Base-by-base conservation (phyloP, 2,113 vertebrate species). In the Otocyon megalotis region DNA sequence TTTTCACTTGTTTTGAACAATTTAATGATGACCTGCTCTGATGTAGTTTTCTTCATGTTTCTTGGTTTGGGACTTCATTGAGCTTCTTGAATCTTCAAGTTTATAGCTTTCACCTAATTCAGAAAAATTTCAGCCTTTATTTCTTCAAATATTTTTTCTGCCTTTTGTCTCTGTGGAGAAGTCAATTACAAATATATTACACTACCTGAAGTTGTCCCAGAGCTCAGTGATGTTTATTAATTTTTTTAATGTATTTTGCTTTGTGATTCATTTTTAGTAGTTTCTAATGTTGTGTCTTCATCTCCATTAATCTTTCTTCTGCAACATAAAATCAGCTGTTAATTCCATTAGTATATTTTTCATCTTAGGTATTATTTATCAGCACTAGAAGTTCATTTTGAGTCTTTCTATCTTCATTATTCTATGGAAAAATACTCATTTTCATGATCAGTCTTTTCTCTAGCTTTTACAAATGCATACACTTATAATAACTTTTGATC, bases 221-320 rank as follows among this genome's bases (percentile, higher is more conserved):
- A 87, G n/a, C n/a, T 87, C 65, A 63, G 30, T 62, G 32, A 63
- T 48, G 30, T 76, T 53, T 63, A 76, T 76, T 85, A 2, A 65
- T 63, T 65, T 79, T 50, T 50, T 20, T 53, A 71, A 35, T 13
- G 12, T 63, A 91, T 43, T 84, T 50, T 58, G 71, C 28, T n/a
- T 87, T 53, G 11, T 58, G 26, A 37, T 58, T 80, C 67, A 58
- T 20, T 81, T 94, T 85, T 32, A 79, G 65, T 82, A 54, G n/a
- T 65, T 93, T 86, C 63, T 62, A 50, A 50, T 69, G 60, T 58
- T 71, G 79, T 35, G 3, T 81, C 30, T 58, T 94, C 37, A 48
- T 43, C 12, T 80, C 69, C 92, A 88, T 37, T 67, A 80, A 69
- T 69, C 60, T 69, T 93, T 69, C 62, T 88, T 88, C 84, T 80